Evolutionary conservation across 2,113 vertebrate genomes (phyloP).

Genomic region (Syngnathus scovelli): DNA sequence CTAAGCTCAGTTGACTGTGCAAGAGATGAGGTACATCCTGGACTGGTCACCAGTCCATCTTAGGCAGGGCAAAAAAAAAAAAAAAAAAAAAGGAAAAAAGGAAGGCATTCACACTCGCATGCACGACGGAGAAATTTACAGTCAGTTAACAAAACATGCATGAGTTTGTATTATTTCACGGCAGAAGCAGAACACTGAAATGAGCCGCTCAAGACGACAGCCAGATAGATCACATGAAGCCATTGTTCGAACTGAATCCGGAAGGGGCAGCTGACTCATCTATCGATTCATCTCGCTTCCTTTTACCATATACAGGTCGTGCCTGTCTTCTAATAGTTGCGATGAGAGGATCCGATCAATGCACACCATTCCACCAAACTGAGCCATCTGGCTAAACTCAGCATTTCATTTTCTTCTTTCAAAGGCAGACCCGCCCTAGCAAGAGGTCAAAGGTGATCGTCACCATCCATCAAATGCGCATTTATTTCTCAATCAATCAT

Average conservation of each 20-base stretch:
- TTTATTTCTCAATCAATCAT: slow-evolving; percentile 25
- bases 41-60: background rate
- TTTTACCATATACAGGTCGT: background rate
- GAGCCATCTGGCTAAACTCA: background rate
- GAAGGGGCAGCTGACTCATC: background rate
- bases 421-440: slow-evolving; percentile 31
- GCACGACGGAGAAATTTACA: background rate
- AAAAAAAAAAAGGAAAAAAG: background rate
- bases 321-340: too few relatives aligned
- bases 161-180: background rate
- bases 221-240: background rate
- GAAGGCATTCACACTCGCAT: background rate
- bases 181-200: background rate
- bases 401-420: background rate
- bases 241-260: too few relatives aligned
- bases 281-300: background rate
- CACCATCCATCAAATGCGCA: slow-evolving; percentile 40
- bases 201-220: background rate
- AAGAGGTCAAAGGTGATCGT: slow-evolving; percentile 26
- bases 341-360: too few relatives aligned
- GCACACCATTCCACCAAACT: too few relatives aligned
- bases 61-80: background rate
- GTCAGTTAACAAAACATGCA: background rate
- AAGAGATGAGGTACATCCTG: background rate
- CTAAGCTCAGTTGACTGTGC: background rate